Evolutionary conservation across 2,797 vertebrate species (phyloP), one percentile per base, ranked within the genome.

Genomic region (Hydrolagus colliei): DNA sequence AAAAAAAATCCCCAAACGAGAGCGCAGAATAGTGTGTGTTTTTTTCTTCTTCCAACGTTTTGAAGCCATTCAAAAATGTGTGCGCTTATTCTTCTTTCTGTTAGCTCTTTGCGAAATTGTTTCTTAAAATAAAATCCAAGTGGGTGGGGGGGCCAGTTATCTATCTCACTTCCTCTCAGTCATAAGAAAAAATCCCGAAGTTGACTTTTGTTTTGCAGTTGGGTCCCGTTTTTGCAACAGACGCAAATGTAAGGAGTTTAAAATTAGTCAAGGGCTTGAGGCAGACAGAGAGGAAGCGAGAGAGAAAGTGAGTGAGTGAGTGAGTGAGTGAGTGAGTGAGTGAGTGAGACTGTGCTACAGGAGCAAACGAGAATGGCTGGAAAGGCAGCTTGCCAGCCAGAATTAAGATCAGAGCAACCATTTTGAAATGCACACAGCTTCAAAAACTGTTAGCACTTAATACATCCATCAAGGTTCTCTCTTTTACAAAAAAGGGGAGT

Each of bases 51-150:
- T 52, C 6, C 6, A 52, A 52, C 6, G 41, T 52, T 52, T 52
- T 52, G 41, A 6, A 22, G 75, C 63, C 65, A 67, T 68, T 78
- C 32, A 79, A 79, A 79, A 16, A 72, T 85, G 27, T 85, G 71
- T 6, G 59, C 5, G 27, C 8, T 32, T 18, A 41, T 16, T 77
- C 62, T 27, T 32, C 68, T 86, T 22, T 41, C 16, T 75, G 27
- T 27, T 27, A 27, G 27, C 27, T 27, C 27, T 27, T 27, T 27
- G 27, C 67, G 27, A 27, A 11, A 11, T 59, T 35, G 76, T 78
- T 73, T 9, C 72, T 9, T 35, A 78, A 78, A 52, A 52, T 41
- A 78, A 52, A 52, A 52, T 52, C 41, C 2, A 52, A 52, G 1
- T 52, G 41, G 27, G 27, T 27, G 27, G 27, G 27, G 27, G 27